A percentile compares a stretch with the other conserved stretches of the same genome.
Evolutionary conservation across 2,797 vertebrate genomes (phyloP).

Genomic region (Cyprinodon diabolis): DNA sequence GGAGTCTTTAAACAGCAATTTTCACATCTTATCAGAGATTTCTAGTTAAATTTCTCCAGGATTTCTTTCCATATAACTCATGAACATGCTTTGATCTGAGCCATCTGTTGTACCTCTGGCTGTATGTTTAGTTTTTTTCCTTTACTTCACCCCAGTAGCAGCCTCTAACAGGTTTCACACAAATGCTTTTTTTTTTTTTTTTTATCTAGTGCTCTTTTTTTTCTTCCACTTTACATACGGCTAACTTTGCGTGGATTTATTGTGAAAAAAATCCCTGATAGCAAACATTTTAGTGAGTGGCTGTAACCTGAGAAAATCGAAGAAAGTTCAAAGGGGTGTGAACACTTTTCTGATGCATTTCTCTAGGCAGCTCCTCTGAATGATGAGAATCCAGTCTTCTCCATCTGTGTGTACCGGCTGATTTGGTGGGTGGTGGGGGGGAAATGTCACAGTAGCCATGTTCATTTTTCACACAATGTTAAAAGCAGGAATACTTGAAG

Average conservation of each 20-base stretch:
- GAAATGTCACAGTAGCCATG: constrained; percentile 66
- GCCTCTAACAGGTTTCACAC: too few species aligned
- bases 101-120: neutral
- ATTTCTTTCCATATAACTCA: too few species aligned
- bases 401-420: constrained; percentile 53
- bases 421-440: constrained; percentile 29
- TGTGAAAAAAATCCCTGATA: neutral
- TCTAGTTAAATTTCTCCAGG: neutral
- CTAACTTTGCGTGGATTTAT: too few species aligned
- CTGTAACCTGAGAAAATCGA: neutral
- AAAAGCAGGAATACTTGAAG: constrained; percentile 40
- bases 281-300: neutral
- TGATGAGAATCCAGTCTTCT: constrained; percentile 54
- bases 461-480: constrained; percentile 59
- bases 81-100: too few species aligned
- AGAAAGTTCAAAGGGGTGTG: neutral
- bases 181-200: too few species aligned
- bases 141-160: neutral
- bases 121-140: neutral
- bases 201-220: too few species aligned
- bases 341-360: neutral
- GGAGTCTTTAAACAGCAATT: neutral
- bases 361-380: constrained; percentile 53
- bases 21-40: neutral
- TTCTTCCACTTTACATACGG: too few species aligned